Base-by-base conservation (phyloP, 92 coral and sea anemone species). In the Scolanthus callimorphus region DNA sequence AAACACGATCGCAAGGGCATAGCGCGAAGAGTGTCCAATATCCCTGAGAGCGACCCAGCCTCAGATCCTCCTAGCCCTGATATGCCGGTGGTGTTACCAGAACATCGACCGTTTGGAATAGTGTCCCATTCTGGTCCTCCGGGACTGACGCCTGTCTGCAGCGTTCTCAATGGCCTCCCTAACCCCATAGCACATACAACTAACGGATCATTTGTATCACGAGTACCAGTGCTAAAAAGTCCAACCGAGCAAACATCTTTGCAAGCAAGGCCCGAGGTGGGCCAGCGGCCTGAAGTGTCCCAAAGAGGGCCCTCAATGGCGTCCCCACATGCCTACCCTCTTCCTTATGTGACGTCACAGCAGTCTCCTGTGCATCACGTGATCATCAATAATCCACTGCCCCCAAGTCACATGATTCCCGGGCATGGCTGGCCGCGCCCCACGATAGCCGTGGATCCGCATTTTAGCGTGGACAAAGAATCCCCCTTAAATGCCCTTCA, bases 1-100 rank as follows among this genome's bases (percentile, higher is more conserved):
- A 94, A 88, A 74, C 99, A 94, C 44, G 99, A 94, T 39, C 75
- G 99, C 13, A 94, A 94, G 59, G 99, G 99, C 9, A 70, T 90
- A 61, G 99, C 96, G 2, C 71, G 99, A 47, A 68, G 91, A 57
- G 88, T 90, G 30, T 86, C 99, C 3, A 80, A 85, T 43, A 67
- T 76, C 50, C 50, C 84, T 1, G 79, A 85, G 17, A 73, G 69
- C 51, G 81, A 56, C 15, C 55, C 65, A 9, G 57, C 78, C 3
- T 61, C 82, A 15, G 79, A 69, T 59, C 82, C 95, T 3, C 61
- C 90, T 0, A 89, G 84, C 49, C 89, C 90, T 25, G 85, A 67
- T 19, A 73, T 67, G 15, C 84, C 88, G 0, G 31, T 59, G 22
- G 59, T 70, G 0, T 60, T 59, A 37, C 65, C 50, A 51, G 65